Evolutionary conservation across 2,797 vertebrate species (phyloP), one percentile per base, ranked within the genome.

Genomic region (Hippoglossus hippoglossus): DNA sequence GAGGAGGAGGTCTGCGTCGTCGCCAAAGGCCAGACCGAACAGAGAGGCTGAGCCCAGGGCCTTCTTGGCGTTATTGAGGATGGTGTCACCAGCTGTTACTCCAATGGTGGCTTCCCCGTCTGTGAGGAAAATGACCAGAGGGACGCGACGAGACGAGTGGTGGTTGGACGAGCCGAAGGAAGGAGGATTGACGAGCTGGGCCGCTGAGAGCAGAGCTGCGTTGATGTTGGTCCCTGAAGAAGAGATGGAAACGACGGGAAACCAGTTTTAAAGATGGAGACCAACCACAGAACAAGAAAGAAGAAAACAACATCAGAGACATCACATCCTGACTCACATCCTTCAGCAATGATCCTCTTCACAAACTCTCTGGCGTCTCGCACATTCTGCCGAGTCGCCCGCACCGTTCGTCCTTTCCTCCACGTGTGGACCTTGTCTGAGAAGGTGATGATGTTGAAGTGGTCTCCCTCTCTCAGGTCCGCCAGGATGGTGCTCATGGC

Each of bases 391-490:
- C 87, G 71, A 0, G 94, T 95, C 2, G 95, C 95, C 25, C 92
- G 91, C 51, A 96, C 94, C 0, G 95, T 95, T 6, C 92, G 79
- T 3, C 90, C 93, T 72, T 88, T 92, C 90, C 82, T 96, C 96
- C 96, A 98, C 3, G 93, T 92, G 54, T 93, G 91, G 53, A 96
- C 93, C 4, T 86, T 91, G 57, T 97, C 95, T 5, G 96, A 96
- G 92, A 97, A 97, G 59, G 95, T 96, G 77, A 96, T 94, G 77
- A 97, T 95, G 78, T 97, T 97, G 88, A 97, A 97, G 88, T 94
- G 91, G 89, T 97, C 95, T 0, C 93, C 94, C 62, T 95, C 92
- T 56, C 88, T 91, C 1, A 96, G 94, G 70, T 96, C 96, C n/a
- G 87, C 87, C 3, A 97, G 92, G 67, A 96, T 97, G 44, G 94